Evolutionary conservation across 2,113 vertebrate species (phyloP), one percentile per base, ranked within the genome.

Genomic region (Neodon shergylaensis): DNA sequence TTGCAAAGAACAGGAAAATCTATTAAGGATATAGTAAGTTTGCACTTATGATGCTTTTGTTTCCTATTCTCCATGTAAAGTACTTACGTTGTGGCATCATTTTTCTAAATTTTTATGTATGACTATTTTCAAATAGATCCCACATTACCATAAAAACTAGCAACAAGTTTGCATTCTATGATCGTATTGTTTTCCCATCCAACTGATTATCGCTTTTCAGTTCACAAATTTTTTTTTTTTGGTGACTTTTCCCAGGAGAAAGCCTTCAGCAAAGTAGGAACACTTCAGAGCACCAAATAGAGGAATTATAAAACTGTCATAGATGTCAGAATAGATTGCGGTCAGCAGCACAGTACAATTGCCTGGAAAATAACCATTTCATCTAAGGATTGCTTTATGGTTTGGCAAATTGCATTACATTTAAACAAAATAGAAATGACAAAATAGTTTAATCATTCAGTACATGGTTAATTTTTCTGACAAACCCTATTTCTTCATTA

Each of bases 241-340:
- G 97, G 65, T 97, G 72, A 31, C 68, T 97, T 98, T 98, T 98
- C 97, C 95, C 94, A 95, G 66, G 97, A 98, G 97, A 98, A 98
- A 98, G 95, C 96, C 95, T 96, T 97, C 83, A 98, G 97, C 97
- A 98, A 97, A 98, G 84, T 90, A 97, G 82, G 98, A 97, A 98
- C 94, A 98, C 97, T 98, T 98, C 96, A 98, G 87, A 98, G 76
- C 95, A 97, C 96, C 97, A 96, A 98, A 97, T 63, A 98, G 54
- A 97, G 98, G 97, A 98, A 98, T 98, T 98, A 98, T 97, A 98
- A 98, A 98, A 98, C 97, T 98, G 98, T 98, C 98, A 98, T 97
- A 98, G 97, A 98, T 98, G 97, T 98, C 98, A 99, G 98, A 98
- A 98, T 97, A 92, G 96, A 98, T 98, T 99, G 98, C 93, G 98